phyloP scores from a whole-genome alignment of 1,140 invertebrate species.

The Laupala kohalensis region DNA sequence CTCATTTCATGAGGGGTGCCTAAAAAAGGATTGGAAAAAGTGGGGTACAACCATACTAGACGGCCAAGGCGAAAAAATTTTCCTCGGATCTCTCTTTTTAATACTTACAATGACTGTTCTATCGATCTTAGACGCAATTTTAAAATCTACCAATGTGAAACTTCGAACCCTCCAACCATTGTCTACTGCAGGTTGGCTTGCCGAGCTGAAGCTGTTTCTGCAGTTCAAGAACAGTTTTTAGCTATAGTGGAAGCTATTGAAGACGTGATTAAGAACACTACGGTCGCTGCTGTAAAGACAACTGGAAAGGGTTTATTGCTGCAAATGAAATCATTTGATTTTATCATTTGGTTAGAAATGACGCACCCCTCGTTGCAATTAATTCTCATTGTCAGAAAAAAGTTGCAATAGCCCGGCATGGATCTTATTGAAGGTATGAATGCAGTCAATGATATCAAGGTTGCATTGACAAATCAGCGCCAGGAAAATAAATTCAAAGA shows the following conservation, averaged over 20 bases:
- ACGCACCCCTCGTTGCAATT: background rate
- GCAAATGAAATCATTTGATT: background rate
- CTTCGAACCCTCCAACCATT: too few species aligned
- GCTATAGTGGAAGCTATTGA: background rate
- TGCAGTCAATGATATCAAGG: background rate
- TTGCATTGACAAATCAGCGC: too few species aligned
- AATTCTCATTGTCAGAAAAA: background rate
- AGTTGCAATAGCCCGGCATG: background rate
- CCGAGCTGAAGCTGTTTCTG: background rate
- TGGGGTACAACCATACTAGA: too few species aligned
- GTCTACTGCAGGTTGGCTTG: background rate
- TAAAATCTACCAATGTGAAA: too few species aligned
- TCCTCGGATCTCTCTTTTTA: too few species aligned
- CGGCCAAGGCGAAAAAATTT: too few species aligned
- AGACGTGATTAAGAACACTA: background rate
- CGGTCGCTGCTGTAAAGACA: background rate
- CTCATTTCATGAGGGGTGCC: too few species aligned
- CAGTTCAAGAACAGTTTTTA: background rate
- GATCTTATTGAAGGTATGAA: background rate
- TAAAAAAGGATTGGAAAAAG: too few species aligned
- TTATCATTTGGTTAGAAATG: background rate
- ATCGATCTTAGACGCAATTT: too few species aligned
- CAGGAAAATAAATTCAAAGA: too few species aligned
- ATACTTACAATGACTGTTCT: too few species aligned
- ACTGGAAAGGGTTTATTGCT: background rate